Evolutionary conservation across 1,140 invertebrate genomes (phyloP).

Genomic region (Hylyphantes graminicola): DNA sequence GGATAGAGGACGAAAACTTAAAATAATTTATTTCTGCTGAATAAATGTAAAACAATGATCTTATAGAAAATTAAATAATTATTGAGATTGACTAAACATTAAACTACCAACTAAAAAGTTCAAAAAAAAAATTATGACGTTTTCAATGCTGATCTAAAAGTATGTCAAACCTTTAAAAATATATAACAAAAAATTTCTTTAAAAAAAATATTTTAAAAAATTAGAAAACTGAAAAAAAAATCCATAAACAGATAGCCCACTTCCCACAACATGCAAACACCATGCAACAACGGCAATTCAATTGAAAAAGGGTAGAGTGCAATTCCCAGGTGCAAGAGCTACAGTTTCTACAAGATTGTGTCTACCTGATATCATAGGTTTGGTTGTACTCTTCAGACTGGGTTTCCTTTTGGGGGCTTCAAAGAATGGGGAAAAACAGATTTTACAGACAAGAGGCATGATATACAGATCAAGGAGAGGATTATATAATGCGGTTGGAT

Average conservation of each 20-base stretch:
- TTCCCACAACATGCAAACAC: not conserved
- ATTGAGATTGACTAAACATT: too few relatives aligned
- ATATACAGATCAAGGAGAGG: too few relatives aligned
- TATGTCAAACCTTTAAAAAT: not conserved
- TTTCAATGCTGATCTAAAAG: not conserved
- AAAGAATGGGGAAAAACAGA: conserved; percentile 34
- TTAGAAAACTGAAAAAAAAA: not conserved
- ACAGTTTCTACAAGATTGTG: not conserved
- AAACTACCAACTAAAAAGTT: not conserved
- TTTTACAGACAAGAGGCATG: conserved; percentile 4
- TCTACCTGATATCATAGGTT: conserved; percentile 57
- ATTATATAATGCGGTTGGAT: too few relatives aligned
- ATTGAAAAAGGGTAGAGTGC: not conserved
- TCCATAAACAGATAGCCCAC: not conserved
- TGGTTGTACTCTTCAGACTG: conserved; percentile 58
- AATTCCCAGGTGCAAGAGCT: not conserved
- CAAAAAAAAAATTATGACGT: not conserved
- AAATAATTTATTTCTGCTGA: too few relatives aligned
- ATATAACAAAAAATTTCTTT: not conserved
- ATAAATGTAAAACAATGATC: too few relatives aligned
- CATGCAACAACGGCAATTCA: not conserved
- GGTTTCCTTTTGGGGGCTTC: conserved; percentile 60
- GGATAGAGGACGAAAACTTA: too few relatives aligned
- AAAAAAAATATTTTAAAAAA: not conserved
- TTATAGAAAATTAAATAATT: too few relatives aligned